phyloP scores from a whole-genome alignment of 2,797 vertebrate species.

The Urophycis tenuis region DNA sequence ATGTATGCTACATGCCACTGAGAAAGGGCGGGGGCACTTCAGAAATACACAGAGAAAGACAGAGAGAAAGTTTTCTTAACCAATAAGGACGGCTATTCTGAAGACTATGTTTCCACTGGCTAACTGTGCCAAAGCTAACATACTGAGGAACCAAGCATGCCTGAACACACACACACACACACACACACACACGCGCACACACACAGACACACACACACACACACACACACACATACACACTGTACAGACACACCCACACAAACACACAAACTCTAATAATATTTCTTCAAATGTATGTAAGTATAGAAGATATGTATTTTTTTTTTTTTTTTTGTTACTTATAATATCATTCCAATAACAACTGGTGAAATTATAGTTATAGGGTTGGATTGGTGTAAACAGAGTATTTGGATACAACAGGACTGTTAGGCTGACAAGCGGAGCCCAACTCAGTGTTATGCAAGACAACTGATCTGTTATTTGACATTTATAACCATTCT shows the following conservation, averaged over 20 bases:
- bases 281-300: neutral
- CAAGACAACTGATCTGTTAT: too few relatives aligned
- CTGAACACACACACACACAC: neutral
- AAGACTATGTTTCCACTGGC: neutral
- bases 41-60: neutral
- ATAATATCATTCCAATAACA: too few relatives aligned
- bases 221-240: conserved; percentile 1
- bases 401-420: too few relatives aligned
- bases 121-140: conserved; percentile 15
- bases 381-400: too few relatives aligned
- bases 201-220: conserved; percentile 10
- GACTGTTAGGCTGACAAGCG: too few relatives aligned
- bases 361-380: too few relatives aligned
- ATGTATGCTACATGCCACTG: neutral
- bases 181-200: conserved; percentile 3
- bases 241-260: neutral
- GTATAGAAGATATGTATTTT: neutral
- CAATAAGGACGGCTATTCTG: neutral
- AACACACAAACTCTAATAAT: neutral
- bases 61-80: neutral
- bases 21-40: neutral
- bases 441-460: too few relatives aligned
- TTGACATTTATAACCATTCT: too few relatives aligned
- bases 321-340: too few relatives aligned
- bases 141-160: neutral